Evolutionary conservation across 2,797 vertebrate species (phyloP).

Genomic region (Allobates femoralis): DNA sequence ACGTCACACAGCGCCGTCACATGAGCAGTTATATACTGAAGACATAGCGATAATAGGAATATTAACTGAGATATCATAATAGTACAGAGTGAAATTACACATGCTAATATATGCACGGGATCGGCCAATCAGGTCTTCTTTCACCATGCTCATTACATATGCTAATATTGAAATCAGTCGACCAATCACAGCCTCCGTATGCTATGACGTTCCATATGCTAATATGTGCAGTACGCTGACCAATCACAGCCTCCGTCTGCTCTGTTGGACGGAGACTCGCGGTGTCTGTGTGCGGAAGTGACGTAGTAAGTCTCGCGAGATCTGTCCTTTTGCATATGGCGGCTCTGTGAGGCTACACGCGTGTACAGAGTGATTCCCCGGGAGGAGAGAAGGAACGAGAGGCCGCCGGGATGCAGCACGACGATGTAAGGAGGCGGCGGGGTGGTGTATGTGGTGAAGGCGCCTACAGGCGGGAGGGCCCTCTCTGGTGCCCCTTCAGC

Average conservation of each 20-base stretch:
- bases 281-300: neutral
- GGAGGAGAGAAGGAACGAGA: neutral
- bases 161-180: neutral
- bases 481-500: no score
- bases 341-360: constrained; percentile 30
- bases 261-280: neutral
- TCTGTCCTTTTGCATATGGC: neutral
- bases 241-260: neutral
- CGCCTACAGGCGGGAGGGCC: no score
- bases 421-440: constrained; percentile 41
- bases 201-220: neutral
- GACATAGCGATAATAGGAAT: no score
- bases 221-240: neutral
- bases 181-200: neutral
- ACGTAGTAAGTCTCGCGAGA: constrained; percentile 37
- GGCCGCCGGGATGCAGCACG: constrained; percentile 53
- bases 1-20: no score
- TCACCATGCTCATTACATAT: neutral
- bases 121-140: no score
- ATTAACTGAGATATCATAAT: no score
- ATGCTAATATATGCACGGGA: no score
- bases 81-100: no score
- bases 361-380: neutral
- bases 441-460: no score
- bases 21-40: no score